These are phyloP conservation scores for Calliopum simillimum DNA, from an alignment of 2,888 invertebrate genomes.

Conservation along the genomic window DNA sequence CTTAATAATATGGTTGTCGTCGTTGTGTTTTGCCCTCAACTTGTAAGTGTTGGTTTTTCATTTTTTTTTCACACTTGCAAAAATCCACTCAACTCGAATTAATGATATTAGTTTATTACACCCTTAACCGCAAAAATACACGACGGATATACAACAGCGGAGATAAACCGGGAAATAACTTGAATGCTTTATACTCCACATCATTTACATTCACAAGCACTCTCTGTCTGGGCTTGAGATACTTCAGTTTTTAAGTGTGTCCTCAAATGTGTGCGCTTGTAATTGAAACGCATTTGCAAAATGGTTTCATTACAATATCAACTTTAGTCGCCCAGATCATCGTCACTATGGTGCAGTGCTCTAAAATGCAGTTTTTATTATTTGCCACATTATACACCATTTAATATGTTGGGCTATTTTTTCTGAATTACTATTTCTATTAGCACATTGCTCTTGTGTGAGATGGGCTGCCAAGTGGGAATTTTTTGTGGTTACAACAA, in stretches of 20 bases:
- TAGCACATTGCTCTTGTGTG: too few relatives aligned
- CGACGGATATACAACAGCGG: not conserved
- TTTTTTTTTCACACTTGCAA: not conserved
- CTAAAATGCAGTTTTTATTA: slow-evolving; percentile 22
- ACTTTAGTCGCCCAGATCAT: slow-evolving; percentile 10
- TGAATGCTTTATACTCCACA: too few relatives aligned
- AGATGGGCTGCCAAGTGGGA: too few relatives aligned
- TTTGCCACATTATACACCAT: too few relatives aligned
- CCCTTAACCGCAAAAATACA: slow-evolving; percentile 39
- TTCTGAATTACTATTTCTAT: too few relatives aligned
- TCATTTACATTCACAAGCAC: too few relatives aligned
- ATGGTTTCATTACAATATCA: slow-evolving; percentile 13
- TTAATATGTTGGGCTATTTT: too few relatives aligned
- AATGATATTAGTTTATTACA: slow-evolving; percentile 42
- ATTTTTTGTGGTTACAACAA: too few relatives aligned
- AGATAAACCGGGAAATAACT: slow-evolving; percentile 21
- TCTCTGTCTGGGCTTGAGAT: too few relatives aligned
- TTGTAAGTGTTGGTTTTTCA: not conserved
- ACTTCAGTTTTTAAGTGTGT: too few relatives aligned
- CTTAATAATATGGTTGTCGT: too few relatives aligned
- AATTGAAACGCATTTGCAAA: slow-evolving; percentile 22
- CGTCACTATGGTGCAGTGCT: slow-evolving; percentile 8
- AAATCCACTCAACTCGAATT: slow-evolving; percentile 39
- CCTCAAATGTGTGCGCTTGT: too few relatives aligned
- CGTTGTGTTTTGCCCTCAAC: not conserved